Percentiles rank a stretch among this genome's conserved stretches.
These are phyloP conservation scores for Parazoanthus swiftii DNA, from an alignment of 92 coral and sea anemone genomes.

Conservation along the genomic window DNA sequence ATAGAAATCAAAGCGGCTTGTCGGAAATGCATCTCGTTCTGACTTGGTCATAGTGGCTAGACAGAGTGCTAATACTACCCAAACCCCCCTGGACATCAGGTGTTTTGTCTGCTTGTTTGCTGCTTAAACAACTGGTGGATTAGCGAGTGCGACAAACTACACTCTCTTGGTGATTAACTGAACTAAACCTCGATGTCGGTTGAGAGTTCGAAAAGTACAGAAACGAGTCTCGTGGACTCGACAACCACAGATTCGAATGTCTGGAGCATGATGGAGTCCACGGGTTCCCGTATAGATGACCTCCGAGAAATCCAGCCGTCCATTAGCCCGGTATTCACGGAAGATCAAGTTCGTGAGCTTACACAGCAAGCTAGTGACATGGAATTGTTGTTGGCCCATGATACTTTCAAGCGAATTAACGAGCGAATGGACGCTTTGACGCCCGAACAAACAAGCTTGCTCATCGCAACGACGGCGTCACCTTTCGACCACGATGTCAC, in stretches of 20 bases:
- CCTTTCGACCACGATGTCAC: conserved; percentile 56
- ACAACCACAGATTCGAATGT: conserved; percentile 26
- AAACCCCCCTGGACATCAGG: conserved; percentile 33
- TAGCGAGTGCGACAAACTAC: conserved; percentile 1
- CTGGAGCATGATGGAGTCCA: conserved; percentile 45
- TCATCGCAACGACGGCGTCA: conserved; percentile 56
- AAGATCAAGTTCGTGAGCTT: conserved; percentile 89
- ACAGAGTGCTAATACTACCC: neutral
- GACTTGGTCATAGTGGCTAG: neutral
- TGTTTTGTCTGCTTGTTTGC: conserved; percentile 20
- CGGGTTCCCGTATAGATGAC: conserved; percentile 73
- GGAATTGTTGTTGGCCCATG: conserved; percentile 71
- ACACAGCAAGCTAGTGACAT: conserved; percentile 74
- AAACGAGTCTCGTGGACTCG: conserved; percentile 23
- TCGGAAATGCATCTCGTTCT: neutral
- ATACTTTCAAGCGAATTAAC: conserved; percentile 76
- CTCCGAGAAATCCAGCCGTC: conserved; percentile 94
- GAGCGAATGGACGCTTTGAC: conserved; percentile 63
- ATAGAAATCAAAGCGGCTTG: conserved; percentile 10
- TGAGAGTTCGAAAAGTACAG: conserved; percentile 16
- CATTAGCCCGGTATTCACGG: conserved; percentile 93
- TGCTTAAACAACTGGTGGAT: neutral
- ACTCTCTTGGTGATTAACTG: neutral
- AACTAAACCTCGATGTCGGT: neutral
- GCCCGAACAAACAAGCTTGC: conserved; percentile 64